Evolutionary conservation across 2,797 vertebrate species (phyloP), one percentile per base, ranked within the genome.

Genomic region (Hozukius guyotensis): DNA sequence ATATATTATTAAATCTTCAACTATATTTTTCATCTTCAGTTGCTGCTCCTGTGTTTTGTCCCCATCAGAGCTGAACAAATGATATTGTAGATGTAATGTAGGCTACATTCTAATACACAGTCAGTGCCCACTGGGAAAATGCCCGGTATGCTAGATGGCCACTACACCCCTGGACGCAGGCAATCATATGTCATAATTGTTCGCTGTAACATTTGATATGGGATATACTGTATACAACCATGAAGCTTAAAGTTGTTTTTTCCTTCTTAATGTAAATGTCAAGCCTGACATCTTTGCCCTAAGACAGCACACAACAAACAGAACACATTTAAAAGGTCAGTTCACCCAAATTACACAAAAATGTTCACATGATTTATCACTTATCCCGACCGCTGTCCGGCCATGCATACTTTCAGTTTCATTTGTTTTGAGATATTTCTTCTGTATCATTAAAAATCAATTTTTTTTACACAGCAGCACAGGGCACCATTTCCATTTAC

Each of bases 21-120:
- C 0, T 29, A 29, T 6, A 29, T 38, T 38, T 27, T 38, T 38
- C 36, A 38, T 38, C 13, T 38, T 38, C 36, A 38, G 36, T 38
- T 14, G 13, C 36, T 38, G 36, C 0, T 38, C 13, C 36, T 38
- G 36, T 38, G 0, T 38, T 38, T 14, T 1, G 36, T 38, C 36
- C 36, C 36, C 2, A 0, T 38, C 36, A 38, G 36, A 38, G 36
- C 36, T 38, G 36, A 38, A 38, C 36, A 14, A 6, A 38, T 38
- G 24, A 14, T 38, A 38, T 14, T 38, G 2, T 38, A 14, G 2
- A 38, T 38, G 36, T 38, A 38, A 38, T 38, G 13, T 14, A 38
- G 36, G 0, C 36, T 38, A 14, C 36, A 38, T 5, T 38, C 36
- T 38, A 38, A 38, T 38, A 38, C 36, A 14, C 36, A 38, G 36